Conservation (phyloP, 2,797 vertebrate genomes). For the Cephalopachus bancanus region DNA sequence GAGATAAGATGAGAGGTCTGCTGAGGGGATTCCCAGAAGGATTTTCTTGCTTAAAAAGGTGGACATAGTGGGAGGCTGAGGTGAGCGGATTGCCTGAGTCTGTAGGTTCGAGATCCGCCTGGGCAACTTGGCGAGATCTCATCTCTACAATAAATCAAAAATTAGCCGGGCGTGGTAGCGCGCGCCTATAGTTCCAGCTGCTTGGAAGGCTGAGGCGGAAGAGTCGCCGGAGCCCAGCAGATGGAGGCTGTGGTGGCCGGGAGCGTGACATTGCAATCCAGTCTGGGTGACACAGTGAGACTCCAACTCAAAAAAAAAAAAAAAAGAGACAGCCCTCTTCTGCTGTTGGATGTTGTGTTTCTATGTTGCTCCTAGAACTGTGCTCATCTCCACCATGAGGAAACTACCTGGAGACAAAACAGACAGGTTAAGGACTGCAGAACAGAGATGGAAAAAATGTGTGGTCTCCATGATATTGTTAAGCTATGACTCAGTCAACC, state of each 20-base stretch:
- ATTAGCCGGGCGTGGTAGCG: no score
- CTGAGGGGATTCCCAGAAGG: not conserved
- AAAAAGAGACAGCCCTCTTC: not conserved
- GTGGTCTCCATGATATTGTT: not conserved
- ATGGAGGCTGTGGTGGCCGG: no score
- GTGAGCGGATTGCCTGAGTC: no score
- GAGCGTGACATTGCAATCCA: no score
- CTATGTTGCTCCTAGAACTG: not conserved
- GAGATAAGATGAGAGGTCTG: not conserved
- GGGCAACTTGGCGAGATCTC: no score
- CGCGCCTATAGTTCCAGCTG: no score
- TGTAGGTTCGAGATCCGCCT: no score
- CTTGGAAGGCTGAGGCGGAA: no score
- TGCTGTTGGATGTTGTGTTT: not conserved
- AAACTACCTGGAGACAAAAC: not conserved
- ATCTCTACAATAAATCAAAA: no score
- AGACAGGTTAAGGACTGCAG: not conserved
- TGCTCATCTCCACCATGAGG: not conserved
- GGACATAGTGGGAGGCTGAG: not conserved
- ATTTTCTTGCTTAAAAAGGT: conserved; percentile 30
- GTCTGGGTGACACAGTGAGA: no score
- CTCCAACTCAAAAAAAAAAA: no score
- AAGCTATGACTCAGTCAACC: not conserved
- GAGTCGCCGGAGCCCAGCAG: no score
- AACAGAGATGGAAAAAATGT: not conserved